Conservation (phyloP, 1,140 invertebrate species). For the Leptinotarsa texana region DNA sequence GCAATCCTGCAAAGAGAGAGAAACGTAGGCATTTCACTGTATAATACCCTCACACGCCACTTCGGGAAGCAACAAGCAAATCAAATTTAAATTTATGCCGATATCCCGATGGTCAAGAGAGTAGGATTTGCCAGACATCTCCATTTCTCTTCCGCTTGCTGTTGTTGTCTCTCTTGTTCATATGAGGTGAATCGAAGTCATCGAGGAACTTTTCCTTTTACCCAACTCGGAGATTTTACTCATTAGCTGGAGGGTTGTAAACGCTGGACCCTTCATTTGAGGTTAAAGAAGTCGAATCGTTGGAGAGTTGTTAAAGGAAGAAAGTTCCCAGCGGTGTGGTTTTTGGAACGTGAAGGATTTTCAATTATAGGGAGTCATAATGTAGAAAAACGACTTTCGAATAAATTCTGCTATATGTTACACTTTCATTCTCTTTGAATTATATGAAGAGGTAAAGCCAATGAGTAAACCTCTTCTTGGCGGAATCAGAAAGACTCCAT, state of each 20-base stretch:
- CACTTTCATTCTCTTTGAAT: too few species aligned
- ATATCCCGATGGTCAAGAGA: background rate
- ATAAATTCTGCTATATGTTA: too few species aligned
- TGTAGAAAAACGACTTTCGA: too few species aligned
- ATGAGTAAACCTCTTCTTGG: too few species aligned
- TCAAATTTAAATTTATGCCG: slow-evolving; percentile 3
- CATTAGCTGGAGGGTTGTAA: background rate
- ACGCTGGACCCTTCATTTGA: background rate
- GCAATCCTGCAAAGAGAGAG: background rate
- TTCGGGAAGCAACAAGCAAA: background rate
- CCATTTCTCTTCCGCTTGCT: background rate
- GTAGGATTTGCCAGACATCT: background rate
- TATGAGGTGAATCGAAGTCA: background rate
- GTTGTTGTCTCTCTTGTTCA: background rate
- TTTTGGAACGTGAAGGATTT: too few species aligned
- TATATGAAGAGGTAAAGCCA: too few species aligned
- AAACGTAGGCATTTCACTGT: background rate
- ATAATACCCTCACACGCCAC: background rate
- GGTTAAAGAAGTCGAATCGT: background rate
- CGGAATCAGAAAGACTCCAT: too few species aligned
- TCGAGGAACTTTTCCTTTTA: background rate
- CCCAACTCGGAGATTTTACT: background rate
- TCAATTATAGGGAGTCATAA: too few species aligned
- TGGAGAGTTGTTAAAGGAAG: background rate
- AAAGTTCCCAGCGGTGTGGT: background rate